Evolutionary conservation across 2,113 vertebrate species (phyloP), one percentile per base, ranked within the genome.

Genomic region (Phaethornis superciliosus): DNA sequence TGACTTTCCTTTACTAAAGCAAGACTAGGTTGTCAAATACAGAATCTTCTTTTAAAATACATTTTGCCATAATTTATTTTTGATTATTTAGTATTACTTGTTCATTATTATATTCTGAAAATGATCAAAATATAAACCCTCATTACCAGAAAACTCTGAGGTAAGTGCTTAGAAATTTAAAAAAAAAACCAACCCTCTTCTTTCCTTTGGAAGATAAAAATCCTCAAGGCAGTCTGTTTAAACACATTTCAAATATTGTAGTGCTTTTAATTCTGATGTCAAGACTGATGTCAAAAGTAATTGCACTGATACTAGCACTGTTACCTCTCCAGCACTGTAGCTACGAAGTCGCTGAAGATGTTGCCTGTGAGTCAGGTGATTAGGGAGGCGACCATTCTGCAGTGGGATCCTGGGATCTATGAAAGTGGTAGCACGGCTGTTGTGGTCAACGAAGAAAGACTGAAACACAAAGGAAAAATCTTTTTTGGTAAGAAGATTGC

Each of bases 401-500:
- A 99, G 98, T 1, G 99, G 99, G 94, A 99, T 99, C 92, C 99
- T 98, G 85, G 99, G 99, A 93, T 99, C 99, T 30, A 99, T 99
- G 96, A 99, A 99, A 58, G 99, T 99, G 11, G 99, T 99, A 11
- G 99, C 99, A 91, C 99, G 98, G 92, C 99, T 99, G 82, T 99
- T 99, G 98, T 99, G 99, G 97, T 99, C 99, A 95, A 99, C 99
- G 44, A 99, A 99, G 96, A 99, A 99, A 54, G 99, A 99, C 99
- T 99, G 96, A 15, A 96, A 95, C 65, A 90, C 72, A 89, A 20
- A 95, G 42, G 30, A 62, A 81, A 9, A 24, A 8, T 2, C 27
- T 1, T 6, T 52, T 91, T 37, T 63, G 35, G 28, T 68, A 54
- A 72, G 64, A 59, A 37, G 23, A 35, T 6, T 86, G 75, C 15